Conservation (phyloP, 1,140 invertebrate genomes). For the Heterodera carotae region DNA sequence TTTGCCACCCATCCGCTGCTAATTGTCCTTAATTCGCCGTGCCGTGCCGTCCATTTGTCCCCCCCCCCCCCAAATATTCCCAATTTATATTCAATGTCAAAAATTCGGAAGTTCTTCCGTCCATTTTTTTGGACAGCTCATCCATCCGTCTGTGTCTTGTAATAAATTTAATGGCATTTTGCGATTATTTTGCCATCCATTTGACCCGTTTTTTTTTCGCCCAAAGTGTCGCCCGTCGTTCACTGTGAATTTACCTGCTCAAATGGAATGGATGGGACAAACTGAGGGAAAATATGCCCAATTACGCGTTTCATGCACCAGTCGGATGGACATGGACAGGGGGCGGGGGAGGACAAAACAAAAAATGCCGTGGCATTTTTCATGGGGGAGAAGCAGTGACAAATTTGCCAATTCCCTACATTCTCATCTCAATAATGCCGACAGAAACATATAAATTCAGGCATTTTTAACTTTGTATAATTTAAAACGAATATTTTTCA, state of each 20-base stretch:
- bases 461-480: too few species aligned
- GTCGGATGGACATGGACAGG: neutral
- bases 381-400: neutral
- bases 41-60: neutral
- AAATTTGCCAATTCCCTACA: too few species aligned
- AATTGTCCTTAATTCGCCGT: neutral
- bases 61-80: neutral
- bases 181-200: neutral
- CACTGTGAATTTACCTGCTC: neutral
- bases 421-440: neutral
- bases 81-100: neutral
- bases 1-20: neutral
- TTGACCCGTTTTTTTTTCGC: neutral
- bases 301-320: conserved; percentile 9
- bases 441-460: neutral
- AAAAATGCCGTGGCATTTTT: conserved; percentile 2
- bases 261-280: conserved; percentile 1
- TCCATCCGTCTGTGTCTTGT: neutral
- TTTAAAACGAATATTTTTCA: neutral
- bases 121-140: neutral
- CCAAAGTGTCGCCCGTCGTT: neutral
- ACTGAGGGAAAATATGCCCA: neutral
- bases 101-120: neutral
- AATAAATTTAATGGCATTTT: conserved; percentile 11
- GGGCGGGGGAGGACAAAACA: too few species aligned